Conservation (phyloP, 1,140 invertebrate species). For the Trachymyrmex septentrionalis region DNA sequence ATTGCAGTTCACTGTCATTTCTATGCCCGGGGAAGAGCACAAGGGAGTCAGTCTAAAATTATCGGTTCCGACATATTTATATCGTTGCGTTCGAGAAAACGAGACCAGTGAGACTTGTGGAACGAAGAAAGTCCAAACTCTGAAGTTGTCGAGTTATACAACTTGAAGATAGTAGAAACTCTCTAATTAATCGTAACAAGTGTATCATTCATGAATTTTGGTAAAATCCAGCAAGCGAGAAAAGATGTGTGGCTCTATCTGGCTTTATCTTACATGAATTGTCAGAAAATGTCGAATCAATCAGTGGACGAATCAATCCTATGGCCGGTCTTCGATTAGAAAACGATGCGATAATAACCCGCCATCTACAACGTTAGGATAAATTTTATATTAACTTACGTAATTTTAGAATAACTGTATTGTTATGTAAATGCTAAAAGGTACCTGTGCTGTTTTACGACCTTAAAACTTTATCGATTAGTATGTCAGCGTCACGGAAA, state of each 20-base stretch:
- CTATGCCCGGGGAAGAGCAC: neutral
- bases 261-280: no score
- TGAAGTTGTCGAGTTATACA: neutral
- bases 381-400: no score
- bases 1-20: conserved; percentile 45
- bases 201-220: no score
- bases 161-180: neutral
- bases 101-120: neutral
- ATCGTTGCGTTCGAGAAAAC: neutral
- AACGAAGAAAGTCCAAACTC: neutral
- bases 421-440: neutral
- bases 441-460: neutral
- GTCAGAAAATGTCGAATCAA: no score
- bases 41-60: conserved; percentile 26
- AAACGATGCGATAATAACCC: neutral
- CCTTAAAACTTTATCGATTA: neutral
- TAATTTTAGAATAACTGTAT: no score
- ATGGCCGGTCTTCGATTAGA: no score
- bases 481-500: neutral
- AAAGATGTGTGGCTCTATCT: no score
- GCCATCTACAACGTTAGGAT: no score
- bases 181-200: no score
- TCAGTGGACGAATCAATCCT: no score
- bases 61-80: conserved; percentile 14
- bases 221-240: no score